Base-by-base conservation (phyloP, 2,797 vertebrate species). In the Toxotes lorentzi region DNA sequence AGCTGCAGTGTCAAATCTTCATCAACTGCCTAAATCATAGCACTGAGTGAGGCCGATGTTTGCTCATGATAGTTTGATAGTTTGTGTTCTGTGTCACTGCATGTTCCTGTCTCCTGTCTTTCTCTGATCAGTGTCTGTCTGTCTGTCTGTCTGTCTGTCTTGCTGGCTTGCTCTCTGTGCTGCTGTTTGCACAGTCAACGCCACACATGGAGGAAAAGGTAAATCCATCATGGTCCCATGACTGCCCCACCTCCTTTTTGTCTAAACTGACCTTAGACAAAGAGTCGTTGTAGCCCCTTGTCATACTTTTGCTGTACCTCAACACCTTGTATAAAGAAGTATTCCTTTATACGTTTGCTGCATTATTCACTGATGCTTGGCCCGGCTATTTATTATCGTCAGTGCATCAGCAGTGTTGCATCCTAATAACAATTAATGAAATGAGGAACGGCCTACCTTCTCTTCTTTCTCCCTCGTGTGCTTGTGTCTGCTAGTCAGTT, bases 141-240 rank as follows among this genome's bases (percentile, higher is more conserved):
- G 59, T 83, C 47, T 85, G 82, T 77, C 75, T 81, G 67, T 86
- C 53, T 91, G 86, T 88, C 78, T 90, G 86, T 95, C 92, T 96
- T 94, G 96, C 92, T 90, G 93, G 94, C 94, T 95, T 96, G 94
- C 94, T 93, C 88, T 93, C 95, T 96, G 95, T 95, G 83, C 96
- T 93, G 90, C 94, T 95, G 88, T 95, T 92, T 97, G 90, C 97
- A 88, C 97, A 99, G 97, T 96, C 97, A 97, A 94, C 97, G 96
- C 91, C 97, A 98, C 95, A 95, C 96, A 60, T 98, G 97, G 98
- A 99, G 96, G 96, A 99, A 97, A 97, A 99, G 98, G 98, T 99
- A 99, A 99, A 94, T 93, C 85, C 79, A 89, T 78, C 75, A 77
- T 40, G 83, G 86, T 79, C 70, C 86, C 70, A 41, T 35, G 54